Percentiles rank a stretch among this genome's conserved stretches.
Evolutionary conservation across 2,888 invertebrate species (phyloP).

Genomic region (Troides aeacus): DNA sequence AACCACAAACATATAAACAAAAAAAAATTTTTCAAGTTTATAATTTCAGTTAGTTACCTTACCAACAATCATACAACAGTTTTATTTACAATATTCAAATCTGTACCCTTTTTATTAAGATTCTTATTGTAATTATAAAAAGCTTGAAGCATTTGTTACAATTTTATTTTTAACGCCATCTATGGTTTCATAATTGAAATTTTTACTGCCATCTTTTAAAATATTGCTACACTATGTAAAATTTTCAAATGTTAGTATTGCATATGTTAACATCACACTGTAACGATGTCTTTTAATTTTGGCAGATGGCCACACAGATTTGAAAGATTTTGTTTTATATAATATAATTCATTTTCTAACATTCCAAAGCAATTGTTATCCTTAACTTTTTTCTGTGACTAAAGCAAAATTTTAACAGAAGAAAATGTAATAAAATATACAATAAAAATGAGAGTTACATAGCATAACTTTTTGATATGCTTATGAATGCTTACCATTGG

Average conservation of each 20-base stretch:
- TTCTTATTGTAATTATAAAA: background rate
- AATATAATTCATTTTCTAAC: no score
- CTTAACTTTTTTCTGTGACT: no score
- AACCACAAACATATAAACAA: conserved; percentile 23
- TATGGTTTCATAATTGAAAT: background rate
- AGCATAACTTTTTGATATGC: background rate
- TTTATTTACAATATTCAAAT: conserved; percentile 6
- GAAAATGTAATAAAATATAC: no score
- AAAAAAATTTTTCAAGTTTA: background rate
- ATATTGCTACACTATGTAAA: background rate
- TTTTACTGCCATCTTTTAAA: conserved; percentile 12
- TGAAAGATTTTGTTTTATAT: no score
- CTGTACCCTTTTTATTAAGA: background rate
- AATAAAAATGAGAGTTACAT: no score
- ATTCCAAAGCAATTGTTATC: no score
- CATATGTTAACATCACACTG: no score
- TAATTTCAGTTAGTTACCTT: no score
- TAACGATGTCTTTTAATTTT: no score
- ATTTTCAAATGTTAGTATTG: background rate
- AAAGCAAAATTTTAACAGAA: no score
- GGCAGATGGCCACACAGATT: no score
- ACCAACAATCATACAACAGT: no score
- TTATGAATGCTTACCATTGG: conserved; percentile 6
- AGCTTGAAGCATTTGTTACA: background rate
- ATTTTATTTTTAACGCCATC: conserved; percentile 16